Base-by-base conservation (phyloP, 2,797 vertebrate genomes). In the Acipenser oxyrinchus region DNA sequence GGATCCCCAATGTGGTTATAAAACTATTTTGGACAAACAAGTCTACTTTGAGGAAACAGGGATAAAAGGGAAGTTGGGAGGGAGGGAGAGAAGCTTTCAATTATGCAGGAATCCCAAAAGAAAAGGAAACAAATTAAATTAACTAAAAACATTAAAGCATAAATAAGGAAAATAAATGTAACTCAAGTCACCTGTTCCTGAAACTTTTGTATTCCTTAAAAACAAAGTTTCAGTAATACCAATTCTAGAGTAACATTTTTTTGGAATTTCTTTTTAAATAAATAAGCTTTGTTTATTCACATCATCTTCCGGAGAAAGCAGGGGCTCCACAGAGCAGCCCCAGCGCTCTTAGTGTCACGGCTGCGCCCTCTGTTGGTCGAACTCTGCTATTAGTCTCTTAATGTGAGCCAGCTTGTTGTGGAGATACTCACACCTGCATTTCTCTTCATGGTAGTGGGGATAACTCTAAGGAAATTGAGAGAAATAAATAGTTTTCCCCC, bases 381-480 rank as follows among this genome's bases (percentile, higher is more conserved):
- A 98, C 78, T 96, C 93, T 69, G 83, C 84, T 79, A 98, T 92
- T 10, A 94, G 90, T 72, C 87, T 86, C 82, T 95, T 95, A 82
- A 95, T 95, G 78, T 94, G 93, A 76, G 91, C 90, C 84, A 95
- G 81, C 86, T 95, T 95, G 79, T 91, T 92, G 86, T 96, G 93
- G 82, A 96, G 91, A 78, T 95, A 95, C 75, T 93, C 87, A 64
- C 91, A 95, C 81, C 92, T 91, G 59, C 85, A 87, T 69, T 96
- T 97, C 84, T 93, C 88, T 74, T 89, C 85, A 8, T 89, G 84
- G 79, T 93, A 95, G 83, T 86, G 93, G 52, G 94, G 93, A 71
- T 83, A 92, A 64, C 90, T 87, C 92, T 95, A 37, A 37, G 23
- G 23, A 37, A 37, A 37, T 37, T 37, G 69, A 66, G 23, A 8